Base-by-base conservation (phyloP, 2,113 vertebrate genomes). In the Uria lomvia region DNA sequence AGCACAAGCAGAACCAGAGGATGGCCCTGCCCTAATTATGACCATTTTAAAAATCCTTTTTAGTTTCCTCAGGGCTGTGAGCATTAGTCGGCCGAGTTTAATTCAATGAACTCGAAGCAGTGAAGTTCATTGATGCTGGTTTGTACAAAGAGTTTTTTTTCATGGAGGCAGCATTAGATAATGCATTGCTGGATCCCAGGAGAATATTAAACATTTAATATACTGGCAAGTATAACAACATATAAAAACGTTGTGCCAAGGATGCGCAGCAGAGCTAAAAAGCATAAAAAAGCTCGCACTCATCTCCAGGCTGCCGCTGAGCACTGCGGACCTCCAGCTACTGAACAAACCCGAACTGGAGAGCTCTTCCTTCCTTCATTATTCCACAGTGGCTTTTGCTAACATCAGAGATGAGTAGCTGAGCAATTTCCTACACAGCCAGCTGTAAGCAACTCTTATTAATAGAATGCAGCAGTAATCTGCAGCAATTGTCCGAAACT, bases 121-220 rank as follows among this genome's bases (percentile, higher is more conserved):
- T 21, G 78, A 78, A 91, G 73, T 81, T 94, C 88, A 76, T 8
- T 86, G 93, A 84, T 59, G 50, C 80, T 88, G 49, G 65, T 83
- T 95, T 87, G 36, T 42, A 93, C 38, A 59, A 88, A 91, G 76
- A 38, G 15, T 42, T 84, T 92, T 91, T 43, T 94, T 96, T 90
- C 90, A 67, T 14, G 43, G 79, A 89, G 49, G 88, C 60, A 94
- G 83, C 55, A 60, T 86, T 60, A 92, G 72, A 88, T 92, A 95
- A 59, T 40, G 56, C 42, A 34, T 79, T 95, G 62, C 81, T 71
- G 74, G 72, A 93, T 97, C 62, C 50, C 62, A 76, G 79, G 73
- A 89, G 90, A 77, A 94, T 94, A 92, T 92, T 86, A 88, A 96
- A 95, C 49, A n/a, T 94, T 98, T 96, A 94, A 95, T 80, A 95